Conservation (phyloP, 2,888 invertebrate genomes). For the Candidula unifasciata region DNA sequence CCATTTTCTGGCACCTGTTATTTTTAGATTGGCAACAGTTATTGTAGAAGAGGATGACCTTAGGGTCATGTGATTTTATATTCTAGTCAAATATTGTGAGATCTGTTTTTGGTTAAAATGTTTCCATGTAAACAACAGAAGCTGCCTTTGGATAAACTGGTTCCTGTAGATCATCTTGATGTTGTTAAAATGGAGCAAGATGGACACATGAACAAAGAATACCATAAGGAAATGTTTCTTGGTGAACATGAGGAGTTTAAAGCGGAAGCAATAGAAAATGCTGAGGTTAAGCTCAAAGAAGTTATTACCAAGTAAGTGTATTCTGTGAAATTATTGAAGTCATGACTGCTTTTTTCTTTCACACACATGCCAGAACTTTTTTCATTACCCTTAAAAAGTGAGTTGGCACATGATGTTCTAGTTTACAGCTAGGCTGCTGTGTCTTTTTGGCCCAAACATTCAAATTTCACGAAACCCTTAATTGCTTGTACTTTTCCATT, state of each 20-base stretch:
- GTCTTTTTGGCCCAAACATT: no score
- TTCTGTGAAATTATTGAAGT: no score
- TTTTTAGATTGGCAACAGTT: no score
- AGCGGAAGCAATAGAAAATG: conserved; percentile 62
- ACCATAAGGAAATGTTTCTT: conserved; percentile 78
- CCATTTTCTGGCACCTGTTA: no score
- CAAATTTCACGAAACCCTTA: no score
- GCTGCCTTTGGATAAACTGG: conserved; percentile 65
- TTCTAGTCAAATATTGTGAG: background rate
- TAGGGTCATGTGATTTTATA: background rate
- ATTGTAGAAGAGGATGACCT: no score
- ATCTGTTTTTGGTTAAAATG: background rate
- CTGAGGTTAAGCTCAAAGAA: conserved; percentile 70
- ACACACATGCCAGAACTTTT: no score
- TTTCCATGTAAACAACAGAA: conserved; percentile 31
- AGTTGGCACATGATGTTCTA: no score
- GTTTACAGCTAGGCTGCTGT: no score
- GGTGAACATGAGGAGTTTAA: conserved; percentile 74
- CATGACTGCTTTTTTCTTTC: no score
- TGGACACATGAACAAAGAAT: conserved; percentile 79
- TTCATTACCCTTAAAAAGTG: no score
- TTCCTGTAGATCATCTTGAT: conserved; percentile 78
- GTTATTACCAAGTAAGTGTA: conserved; percentile 75
- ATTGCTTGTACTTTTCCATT: no score
- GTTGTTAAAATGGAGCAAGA: conserved; percentile 79